These are phyloP conservation scores for Thermophis baileyi DNA, from an alignment of 2,113 vertebrate species.

Conservation along the genomic window DNA sequence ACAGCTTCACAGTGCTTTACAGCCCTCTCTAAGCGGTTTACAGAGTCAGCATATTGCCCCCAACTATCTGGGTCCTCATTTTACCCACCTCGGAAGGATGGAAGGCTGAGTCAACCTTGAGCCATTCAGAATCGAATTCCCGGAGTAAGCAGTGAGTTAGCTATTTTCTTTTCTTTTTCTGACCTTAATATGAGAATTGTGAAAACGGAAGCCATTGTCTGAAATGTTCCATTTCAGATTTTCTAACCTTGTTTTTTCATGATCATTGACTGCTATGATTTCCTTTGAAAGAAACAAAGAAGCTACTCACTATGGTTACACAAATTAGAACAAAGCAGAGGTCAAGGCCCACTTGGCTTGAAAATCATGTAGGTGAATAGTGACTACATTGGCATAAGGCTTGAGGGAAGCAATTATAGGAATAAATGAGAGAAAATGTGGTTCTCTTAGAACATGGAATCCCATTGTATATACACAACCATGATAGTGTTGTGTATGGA, in stretches of 20 bases:
- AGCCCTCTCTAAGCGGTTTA: too few relatives aligned
- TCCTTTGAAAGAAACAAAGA: background rate
- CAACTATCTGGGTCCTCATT: too few relatives aligned
- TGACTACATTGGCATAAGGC: background rate
- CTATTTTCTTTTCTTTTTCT: background rate
- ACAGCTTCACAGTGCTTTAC: too few relatives aligned
- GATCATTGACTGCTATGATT: background rate
- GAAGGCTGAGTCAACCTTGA: too few relatives aligned
- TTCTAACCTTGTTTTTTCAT: background rate
- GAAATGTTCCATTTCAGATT: background rate
- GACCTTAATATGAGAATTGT: background rate
- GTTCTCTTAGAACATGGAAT: background rate
- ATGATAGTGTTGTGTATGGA: background rate
- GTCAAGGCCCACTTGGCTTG: background rate
- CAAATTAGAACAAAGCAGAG: background rate
- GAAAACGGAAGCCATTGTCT: background rate
- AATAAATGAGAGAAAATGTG: background rate
- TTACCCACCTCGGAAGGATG: too few relatives aligned
- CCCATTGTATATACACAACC: background rate
- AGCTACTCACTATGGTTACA: background rate
- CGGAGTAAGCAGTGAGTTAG: too few relatives aligned
- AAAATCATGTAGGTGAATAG: background rate
- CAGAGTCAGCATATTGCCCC: too few relatives aligned
- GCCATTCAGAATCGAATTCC: too few relatives aligned
- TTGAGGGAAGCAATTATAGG: background rate